A percentile compares a stretch with the other conserved stretches of the same genome.
Conservation (phyloP, 35 echinoderm and acorn worm genomes). For the Amphiura filiformis region DNA sequence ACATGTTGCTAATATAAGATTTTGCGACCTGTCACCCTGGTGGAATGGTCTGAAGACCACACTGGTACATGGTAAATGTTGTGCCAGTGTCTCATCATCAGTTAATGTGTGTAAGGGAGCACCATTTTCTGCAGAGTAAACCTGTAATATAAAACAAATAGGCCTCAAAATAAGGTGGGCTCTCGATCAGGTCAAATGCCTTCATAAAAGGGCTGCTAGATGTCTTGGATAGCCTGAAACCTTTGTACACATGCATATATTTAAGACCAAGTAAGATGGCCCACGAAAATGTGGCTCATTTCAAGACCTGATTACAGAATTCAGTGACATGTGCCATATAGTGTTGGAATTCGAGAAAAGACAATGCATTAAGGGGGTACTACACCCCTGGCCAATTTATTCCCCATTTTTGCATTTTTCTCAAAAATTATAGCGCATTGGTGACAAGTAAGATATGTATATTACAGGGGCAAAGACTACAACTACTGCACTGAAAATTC, state of each 20-base stretch:
- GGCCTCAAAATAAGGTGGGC: not conserved
- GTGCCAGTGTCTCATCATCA: constrained; percentile 71
- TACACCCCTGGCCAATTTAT: too few relatives aligned
- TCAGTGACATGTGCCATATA: too few relatives aligned
- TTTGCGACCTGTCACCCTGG: constrained; percentile 70
- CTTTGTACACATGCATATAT: not conserved
- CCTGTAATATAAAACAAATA: constrained; percentile 33
- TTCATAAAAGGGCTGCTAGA: not conserved
- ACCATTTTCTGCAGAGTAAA: constrained; percentile 77
- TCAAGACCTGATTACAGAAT: too few relatives aligned
- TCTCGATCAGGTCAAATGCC: not conserved
- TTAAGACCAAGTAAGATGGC: too few relatives aligned
- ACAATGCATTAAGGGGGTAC: too few relatives aligned
- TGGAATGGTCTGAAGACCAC: constrained; percentile 75
- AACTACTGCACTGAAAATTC: too few relatives aligned
- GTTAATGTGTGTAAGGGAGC: constrained; percentile 66
- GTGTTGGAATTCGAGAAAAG: too few relatives aligned
- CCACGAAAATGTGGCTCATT: too few relatives aligned
- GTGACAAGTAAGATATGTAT: too few relatives aligned
- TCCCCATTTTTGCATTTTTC: too few relatives aligned
- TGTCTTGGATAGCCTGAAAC: not conserved
- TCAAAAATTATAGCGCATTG: too few relatives aligned
- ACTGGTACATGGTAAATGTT: constrained; percentile 89
- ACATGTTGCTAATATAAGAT: constrained; percentile 91
- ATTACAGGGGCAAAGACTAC: too few relatives aligned